Percentiles rank a stretch among this genome's conserved stretches.
Conservation (phyloP, 1,140 invertebrate genomes). For the Thaumetopoea pityocampa region DNA sequence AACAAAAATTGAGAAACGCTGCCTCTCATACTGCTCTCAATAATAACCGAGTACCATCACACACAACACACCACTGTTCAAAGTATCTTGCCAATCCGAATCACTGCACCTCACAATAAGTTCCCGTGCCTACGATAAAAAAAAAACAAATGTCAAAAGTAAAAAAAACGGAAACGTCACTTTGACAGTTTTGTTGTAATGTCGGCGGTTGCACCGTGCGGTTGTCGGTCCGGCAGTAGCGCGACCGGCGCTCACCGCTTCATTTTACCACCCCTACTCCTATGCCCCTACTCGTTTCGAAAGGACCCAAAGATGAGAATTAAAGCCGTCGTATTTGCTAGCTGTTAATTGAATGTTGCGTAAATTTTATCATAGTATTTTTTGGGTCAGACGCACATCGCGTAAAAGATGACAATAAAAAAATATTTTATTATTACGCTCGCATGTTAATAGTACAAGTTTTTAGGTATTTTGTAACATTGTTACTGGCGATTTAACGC, state of each 20-base stretch:
- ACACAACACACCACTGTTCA: slow-evolving; percentile 44
- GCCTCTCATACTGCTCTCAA: slow-evolving; percentile 66
- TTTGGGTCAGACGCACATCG: slow-evolving; percentile 7
- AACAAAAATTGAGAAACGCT: slow-evolving; percentile 54
- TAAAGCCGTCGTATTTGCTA: slow-evolving; percentile 41
- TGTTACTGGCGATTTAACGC: no score
- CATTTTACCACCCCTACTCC: slow-evolving; percentile 71
- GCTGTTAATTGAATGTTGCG: slow-evolving; percentile 58
- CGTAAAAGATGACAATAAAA: slow-evolving; percentile 1
- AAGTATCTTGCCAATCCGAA: slow-evolving; percentile 9
- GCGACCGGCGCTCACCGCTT: slow-evolving; percentile 38
- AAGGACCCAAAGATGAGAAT: slow-evolving; percentile 49
- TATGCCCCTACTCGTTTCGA: slow-evolving; percentile 64
- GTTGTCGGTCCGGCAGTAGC: slow-evolving; percentile 47
- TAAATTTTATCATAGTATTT: slow-evolving; percentile 26
- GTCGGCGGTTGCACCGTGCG: slow-evolving; percentile 36
- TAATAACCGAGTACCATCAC: slow-evolving; percentile 63
- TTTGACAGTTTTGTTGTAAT: slow-evolving; percentile 31
- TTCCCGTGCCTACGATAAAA: slow-evolving; percentile 3
- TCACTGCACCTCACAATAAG: slow-evolving; percentile 16
- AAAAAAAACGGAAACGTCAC: slow-evolving; percentile 15
- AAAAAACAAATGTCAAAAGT: slow-evolving; percentile 5
- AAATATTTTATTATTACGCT: no score
- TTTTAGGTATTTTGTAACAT: no score
- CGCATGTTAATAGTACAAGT: no score